Evolutionary conservation across 2,797 vertebrate species (phyloP).

Genomic region (Sparus aurata): DNA sequence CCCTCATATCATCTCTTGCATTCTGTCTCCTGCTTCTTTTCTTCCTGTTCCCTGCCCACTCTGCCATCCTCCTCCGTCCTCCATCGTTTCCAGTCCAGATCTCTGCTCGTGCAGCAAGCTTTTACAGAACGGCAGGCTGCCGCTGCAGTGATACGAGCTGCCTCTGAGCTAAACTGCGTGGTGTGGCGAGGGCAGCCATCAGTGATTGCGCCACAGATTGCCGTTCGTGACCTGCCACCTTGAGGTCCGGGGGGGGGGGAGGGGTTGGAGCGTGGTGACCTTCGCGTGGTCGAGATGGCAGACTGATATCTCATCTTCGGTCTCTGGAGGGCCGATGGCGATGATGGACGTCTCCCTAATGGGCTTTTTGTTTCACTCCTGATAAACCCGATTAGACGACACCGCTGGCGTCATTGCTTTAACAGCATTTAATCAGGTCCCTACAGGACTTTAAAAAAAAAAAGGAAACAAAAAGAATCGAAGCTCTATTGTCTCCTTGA

Average conservation of each 20-base stretch:
- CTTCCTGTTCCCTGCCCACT: neutral
- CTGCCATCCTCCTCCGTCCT: neutral
- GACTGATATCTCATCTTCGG: conserved; percentile 28
- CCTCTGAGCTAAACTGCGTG: conserved; percentile 47
- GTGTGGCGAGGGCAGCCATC: conserved; percentile 10
- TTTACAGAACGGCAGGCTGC: conserved; percentile 43
- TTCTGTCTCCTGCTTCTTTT: conserved; percentile 2
- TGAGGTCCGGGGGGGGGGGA: conserved; percentile 22
- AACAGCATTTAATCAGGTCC: conserved; percentile 7
- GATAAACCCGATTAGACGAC: conserved; percentile 31
- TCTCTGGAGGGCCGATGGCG: neutral
- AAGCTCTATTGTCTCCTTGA: neutral
- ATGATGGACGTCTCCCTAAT: conserved; percentile 53
- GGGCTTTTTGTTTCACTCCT: conserved; percentile 31
- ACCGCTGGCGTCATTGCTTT: conserved; percentile 32
- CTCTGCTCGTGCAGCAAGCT: conserved; percentile 26
- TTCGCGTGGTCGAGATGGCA: conserved; percentile 18
- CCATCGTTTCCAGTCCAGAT: neutral
- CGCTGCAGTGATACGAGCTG: conserved; percentile 48
- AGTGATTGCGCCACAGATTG: conserved; percentile 49
- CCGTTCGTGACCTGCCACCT: conserved; percentile 44
- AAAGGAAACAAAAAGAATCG: neutral
- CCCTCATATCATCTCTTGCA: neutral
- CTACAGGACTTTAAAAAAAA: neutral
- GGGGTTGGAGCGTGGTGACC: conserved; percentile 29